Evolutionary conservation across 2,888 invertebrate genomes (phyloP).

Genomic region (Clanis bilineata): DNA sequence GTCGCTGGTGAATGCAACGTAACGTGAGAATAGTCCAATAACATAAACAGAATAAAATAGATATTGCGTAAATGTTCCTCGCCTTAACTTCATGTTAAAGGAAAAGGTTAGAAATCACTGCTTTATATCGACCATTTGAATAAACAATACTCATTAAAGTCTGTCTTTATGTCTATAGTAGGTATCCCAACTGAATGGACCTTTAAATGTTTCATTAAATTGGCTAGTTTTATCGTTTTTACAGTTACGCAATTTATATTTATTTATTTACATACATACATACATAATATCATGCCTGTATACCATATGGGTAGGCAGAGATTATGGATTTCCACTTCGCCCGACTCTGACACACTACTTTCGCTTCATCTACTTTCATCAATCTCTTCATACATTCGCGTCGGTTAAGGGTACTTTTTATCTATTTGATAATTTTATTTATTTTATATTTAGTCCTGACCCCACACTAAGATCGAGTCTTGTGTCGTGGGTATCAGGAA

Average conservation of each 20-base stretch:
- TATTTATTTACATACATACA: too few relatives aligned
- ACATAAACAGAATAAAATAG: slow-evolving; percentile 27
- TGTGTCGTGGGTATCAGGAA: too few relatives aligned
- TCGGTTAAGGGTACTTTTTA: too few relatives aligned
- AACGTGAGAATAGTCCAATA: slow-evolving; percentile 31
- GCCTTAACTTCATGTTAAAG: slow-evolving; percentile 20
- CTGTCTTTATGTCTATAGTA: slow-evolving; percentile 17
- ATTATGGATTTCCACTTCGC: too few relatives aligned
- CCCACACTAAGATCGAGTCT: too few relatives aligned
- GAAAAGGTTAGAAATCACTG: slow-evolving; percentile 29
- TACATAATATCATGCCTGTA: too few relatives aligned
- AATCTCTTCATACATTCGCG: too few relatives aligned
- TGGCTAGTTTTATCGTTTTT: background rate
- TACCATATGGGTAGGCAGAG: too few relatives aligned
- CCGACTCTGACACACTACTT: too few relatives aligned
- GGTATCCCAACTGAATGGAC: background rate
- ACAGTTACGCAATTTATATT: background rate
- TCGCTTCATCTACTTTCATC: too few relatives aligned
- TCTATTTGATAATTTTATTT: too few relatives aligned
- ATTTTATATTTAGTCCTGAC: too few relatives aligned
- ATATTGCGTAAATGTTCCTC: slow-evolving; percentile 7
- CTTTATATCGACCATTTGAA: slow-evolving; percentile 31
- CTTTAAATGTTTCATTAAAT: background rate
- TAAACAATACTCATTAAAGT: slow-evolving; percentile 29
- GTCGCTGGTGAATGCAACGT: slow-evolving; percentile 28